Conservation (phyloP, 2,113 vertebrate genomes). For the Triplophysa siluroides region DNA sequence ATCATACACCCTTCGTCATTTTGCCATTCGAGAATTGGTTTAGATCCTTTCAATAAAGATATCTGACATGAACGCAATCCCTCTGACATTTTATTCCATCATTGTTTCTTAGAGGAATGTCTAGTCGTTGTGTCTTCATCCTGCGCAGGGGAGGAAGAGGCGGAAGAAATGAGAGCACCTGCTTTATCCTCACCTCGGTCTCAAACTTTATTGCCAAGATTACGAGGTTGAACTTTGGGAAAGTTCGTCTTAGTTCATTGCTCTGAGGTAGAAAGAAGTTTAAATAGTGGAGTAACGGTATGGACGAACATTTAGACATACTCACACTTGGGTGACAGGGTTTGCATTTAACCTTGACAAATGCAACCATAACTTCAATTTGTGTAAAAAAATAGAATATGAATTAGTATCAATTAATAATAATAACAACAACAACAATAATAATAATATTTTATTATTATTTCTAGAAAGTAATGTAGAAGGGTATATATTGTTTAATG, state of each 20-base stretch:
- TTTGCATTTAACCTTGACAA: no score
- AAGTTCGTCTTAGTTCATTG: conserved; percentile 1
- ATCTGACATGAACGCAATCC: conserved; percentile 27
- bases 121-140: neutral
- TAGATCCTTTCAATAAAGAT: conserved; percentile 44
- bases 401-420: no score
- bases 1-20: neutral
- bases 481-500: no score
- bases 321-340: no score
- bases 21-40: conserved; percentile 43
- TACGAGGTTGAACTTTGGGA: conserved; percentile 24
- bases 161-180: conserved; percentile 35
- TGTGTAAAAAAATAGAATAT: no score
- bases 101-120: conserved; percentile 33
- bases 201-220: conserved; percentile 36
- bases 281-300: no score
- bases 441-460: no score
- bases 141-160: neutral
- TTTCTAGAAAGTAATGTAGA: no score
- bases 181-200: neutral
- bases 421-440: no score
- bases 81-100: conserved; percentile 50
- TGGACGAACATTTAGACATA: no score
- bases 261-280: no score
- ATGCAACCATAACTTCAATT: no score